Conservation (phyloP, 2,113 vertebrate genomes). For the Nymphicus hollandicus region DNA sequence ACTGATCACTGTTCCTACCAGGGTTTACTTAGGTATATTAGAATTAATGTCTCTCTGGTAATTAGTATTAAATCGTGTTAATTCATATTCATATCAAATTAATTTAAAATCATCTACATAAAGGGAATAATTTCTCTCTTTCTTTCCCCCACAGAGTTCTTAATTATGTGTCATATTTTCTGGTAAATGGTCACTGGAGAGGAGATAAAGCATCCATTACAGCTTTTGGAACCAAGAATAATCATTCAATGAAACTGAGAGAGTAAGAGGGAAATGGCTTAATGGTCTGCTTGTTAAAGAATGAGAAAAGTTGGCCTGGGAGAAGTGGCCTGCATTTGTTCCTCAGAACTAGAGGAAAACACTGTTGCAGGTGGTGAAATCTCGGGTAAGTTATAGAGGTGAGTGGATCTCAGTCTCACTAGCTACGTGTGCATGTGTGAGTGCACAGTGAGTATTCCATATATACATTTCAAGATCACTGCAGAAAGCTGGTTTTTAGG, state of each 20-base stretch:
- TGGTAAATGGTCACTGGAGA: conserved; percentile 11
- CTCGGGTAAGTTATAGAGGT: neutral
- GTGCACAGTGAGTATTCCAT: neutral
- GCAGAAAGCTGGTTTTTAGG: neutral
- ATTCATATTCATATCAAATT: conserved; percentile 22
- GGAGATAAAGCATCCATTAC: conserved; percentile 29
- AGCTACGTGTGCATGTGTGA: neutral
- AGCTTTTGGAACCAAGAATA: conserved; percentile 20
- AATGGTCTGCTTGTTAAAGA: conserved; percentile 7
- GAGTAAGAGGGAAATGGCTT: neutral
- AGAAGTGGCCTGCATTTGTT: neutral
- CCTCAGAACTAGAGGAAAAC: neutral
- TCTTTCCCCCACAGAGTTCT: neutral
- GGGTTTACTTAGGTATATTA: neutral
- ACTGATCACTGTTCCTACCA: neutral
- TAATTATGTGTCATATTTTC: conserved; percentile 48
- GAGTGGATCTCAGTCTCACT: neutral
- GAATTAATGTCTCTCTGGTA: neutral
- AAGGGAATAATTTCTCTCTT: neutral
- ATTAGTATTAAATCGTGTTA: conserved; percentile 24
- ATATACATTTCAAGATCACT: neutral
- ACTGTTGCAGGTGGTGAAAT: neutral
- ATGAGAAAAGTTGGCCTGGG: neutral
- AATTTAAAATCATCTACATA: neutral
- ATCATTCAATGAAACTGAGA: neutral